Percentiles rank a stretch among this genome's conserved stretches.
Evolutionary conservation across 2,113 vertebrate genomes (phyloP).

Genomic region (Stegostoma tigrinum): DNA sequence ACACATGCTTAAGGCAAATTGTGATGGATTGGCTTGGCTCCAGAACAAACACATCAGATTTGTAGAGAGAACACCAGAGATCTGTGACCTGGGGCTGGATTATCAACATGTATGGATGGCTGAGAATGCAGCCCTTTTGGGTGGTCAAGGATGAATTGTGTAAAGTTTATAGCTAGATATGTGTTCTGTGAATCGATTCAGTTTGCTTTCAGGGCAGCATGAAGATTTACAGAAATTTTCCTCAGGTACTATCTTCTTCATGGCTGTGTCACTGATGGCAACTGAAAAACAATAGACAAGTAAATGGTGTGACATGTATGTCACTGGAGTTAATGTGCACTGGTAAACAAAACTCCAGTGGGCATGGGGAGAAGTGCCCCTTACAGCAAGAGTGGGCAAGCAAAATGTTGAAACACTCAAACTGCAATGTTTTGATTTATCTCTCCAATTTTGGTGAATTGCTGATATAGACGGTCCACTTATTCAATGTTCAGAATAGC

Average conservation of each 20-base stretch:
- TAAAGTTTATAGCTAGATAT: neutral
- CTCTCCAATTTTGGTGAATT: neutral
- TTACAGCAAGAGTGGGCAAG: neutral
- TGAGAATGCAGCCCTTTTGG: neutral
- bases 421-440: neutral
- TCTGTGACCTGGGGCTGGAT: neutral
- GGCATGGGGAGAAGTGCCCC: neutral
- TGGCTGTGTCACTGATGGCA: neutral
- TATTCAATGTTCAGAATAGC: neutral
- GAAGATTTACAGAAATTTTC: neutral
- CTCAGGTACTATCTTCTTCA: neutral
- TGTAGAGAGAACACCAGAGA: neutral
- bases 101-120: neutral
- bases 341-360: neutral
- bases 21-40: slow-evolving; percentile 14
- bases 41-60: slow-evolving; percentile 14
- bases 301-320: neutral
- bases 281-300: too few relatives aligned
- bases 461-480: too few relatives aligned
- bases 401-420: neutral
- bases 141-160: neutral
- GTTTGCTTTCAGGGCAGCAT: neutral
- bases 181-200: neutral
- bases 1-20: slow-evolving; percentile 18
- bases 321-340: neutral